Percentiles rank a stretch among this genome's conserved stretches.
Conservation (phyloP, 1,140 invertebrate genomes). For the Drosophila athabasca region DNA sequence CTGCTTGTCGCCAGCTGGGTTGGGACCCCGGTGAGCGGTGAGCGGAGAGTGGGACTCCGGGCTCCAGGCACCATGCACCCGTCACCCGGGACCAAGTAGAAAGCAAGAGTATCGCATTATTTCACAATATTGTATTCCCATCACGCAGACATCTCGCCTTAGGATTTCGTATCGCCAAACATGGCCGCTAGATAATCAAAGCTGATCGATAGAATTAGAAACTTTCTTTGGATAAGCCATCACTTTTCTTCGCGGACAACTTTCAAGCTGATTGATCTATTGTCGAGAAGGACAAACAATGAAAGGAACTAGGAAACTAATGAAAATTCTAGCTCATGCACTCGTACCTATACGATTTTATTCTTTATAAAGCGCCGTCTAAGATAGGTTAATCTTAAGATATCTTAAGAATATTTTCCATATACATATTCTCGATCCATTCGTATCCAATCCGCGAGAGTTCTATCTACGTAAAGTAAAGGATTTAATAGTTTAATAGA, state of each 20-base stretch:
- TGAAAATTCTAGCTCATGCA: no score
- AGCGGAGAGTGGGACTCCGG: neutral
- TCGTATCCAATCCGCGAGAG: no score
- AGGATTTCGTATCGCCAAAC: conserved; percentile 33
- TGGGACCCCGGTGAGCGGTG: conserved; percentile 1
- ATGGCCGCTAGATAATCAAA: conserved; percentile 46
- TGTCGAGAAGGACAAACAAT: conserved; percentile 16
- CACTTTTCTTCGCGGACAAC: conserved; percentile 28
- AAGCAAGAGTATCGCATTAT: conserved; percentile 50
- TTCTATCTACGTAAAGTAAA: no score
- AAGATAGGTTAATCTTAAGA: no score
- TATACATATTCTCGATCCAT: no score
- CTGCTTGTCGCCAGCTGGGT: conserved; percentile 51
- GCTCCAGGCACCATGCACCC: neutral
- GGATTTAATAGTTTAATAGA: no score
- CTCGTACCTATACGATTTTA: no score
- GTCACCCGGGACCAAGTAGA: conserved; percentile 23
- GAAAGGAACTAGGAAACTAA: no score
- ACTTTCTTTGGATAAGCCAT: conserved; percentile 54
- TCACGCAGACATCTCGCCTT: conserved; percentile 44
- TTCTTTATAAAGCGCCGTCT: no score
- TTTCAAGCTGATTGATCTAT: conserved; percentile 38
- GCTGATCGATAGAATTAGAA: conserved; percentile 53
- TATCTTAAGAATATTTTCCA: no score
- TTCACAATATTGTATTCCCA: conserved; percentile 39